A percentile compares a stretch with the other conserved stretches of the same genome.
phyloP scores from a whole-genome alignment of 2,113 vertebrate genomes.

The Chamaetylas fuelleborni region DNA sequence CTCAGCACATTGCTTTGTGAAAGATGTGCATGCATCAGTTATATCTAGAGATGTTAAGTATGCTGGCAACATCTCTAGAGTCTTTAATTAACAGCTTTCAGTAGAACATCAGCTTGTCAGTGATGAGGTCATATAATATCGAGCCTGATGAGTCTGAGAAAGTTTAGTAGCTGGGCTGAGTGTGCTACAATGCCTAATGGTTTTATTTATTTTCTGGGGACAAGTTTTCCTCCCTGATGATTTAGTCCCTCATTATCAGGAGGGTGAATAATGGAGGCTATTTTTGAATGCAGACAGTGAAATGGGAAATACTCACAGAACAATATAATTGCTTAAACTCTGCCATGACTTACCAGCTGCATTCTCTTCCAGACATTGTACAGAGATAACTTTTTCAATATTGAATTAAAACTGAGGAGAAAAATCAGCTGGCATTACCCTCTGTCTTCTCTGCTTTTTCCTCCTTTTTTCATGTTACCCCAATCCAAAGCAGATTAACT shows the following conservation, averaged over 20 bases:
- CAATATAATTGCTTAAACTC: background rate
- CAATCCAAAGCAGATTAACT: background rate
- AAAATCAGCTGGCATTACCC: background rate
- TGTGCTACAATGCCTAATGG: background rate
- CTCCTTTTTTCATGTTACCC: background rate
- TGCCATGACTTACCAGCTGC: background rate
- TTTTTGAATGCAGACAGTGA: background rate
- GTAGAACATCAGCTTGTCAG: background rate
- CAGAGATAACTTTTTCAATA: background rate
- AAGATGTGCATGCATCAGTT: background rate
- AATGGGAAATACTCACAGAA: background rate
- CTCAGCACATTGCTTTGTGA: background rate
- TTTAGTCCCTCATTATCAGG: background rate
- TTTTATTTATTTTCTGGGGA: background rate
- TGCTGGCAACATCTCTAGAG: background rate
- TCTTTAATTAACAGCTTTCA: background rate
- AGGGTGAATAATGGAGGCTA: background rate
- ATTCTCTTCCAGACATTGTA: background rate
- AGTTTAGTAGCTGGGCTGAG: background rate
- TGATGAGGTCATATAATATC: background rate
- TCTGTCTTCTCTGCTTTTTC: background rate
- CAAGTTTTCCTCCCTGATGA: background rate
- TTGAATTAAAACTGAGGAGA: background rate
- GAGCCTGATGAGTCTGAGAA: background rate
- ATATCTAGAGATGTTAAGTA: background rate